phyloP scores from a whole-genome alignment of 2,888 invertebrate genomes.

The Lasioglossum vierecki region DNA sequence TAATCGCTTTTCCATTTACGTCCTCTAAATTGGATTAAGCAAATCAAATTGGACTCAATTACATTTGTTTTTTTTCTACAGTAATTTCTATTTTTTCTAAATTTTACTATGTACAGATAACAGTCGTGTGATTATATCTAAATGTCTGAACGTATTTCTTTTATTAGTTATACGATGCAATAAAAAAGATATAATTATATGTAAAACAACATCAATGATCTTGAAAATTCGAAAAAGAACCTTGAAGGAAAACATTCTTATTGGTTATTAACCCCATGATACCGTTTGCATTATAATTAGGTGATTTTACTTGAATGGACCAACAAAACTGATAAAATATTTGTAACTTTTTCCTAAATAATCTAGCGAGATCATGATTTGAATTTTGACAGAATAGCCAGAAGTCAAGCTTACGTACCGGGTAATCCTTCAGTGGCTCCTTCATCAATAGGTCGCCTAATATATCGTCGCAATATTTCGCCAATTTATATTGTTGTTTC shows the following conservation, averaged over 20 bases:
- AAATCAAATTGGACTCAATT: neutral
- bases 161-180: too few species aligned
- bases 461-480: constrained; percentile 89
- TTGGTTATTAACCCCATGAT: neutral
- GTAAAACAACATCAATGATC: too few species aligned
- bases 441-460: constrained; percentile 88
- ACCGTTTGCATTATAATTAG: neutral
- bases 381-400: neutral
- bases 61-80: too few species aligned
- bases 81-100: too few species aligned
- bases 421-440: constrained; percentile 86
- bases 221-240: too few species aligned
- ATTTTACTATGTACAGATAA: too few species aligned
- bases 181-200: too few species aligned
- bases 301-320: too few species aligned
- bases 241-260: neutral
- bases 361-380: neutral
- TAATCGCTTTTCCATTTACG: neutral
- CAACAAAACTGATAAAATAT: neutral
- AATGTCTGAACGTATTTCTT: too few species aligned
- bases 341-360: neutral
- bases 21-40: neutral
- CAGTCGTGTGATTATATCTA: too few species aligned
- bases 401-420: constrained; percentile 82
- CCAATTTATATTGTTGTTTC: constrained; percentile 88